phyloP scores from a whole-genome alignment of 2,797 vertebrate genomes.

The Pteropus rufus region DNA sequence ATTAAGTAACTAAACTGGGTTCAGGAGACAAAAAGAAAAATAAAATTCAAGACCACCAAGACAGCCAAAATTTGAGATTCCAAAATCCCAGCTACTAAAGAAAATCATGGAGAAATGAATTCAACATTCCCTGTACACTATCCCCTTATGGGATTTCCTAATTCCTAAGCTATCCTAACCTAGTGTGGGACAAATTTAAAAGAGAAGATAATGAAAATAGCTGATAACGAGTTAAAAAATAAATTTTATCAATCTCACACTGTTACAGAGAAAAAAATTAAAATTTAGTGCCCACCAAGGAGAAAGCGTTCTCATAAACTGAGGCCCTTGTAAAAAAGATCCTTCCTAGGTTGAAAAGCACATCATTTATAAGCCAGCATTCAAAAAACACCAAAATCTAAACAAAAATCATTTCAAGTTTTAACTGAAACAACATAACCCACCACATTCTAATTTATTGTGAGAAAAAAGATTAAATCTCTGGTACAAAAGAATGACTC shows the following conservation, averaged over 20 bases:
- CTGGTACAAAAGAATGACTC: background rate
- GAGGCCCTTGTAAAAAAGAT: background rate
- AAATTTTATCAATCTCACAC: background rate
- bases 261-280: background rate
- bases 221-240: background rate
- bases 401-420: background rate
- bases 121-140: background rate
- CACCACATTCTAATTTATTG: background rate
- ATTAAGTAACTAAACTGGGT: background rate
- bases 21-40: background rate
- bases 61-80: background rate
- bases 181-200: background rate
- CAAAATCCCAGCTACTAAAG: background rate
- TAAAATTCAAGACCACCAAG: background rate
- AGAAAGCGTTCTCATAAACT: background rate
- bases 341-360: background rate
- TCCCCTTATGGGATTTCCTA: background rate
- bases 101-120: background rate
- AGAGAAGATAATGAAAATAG: background rate
- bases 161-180: background rate
- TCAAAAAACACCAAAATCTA: background rate
- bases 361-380: background rate
- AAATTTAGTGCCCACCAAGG: background rate
- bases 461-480: background rate
- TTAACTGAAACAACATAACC: background rate